Evolutionary conservation across 2,797 vertebrate species (phyloP), one percentile per base, ranked within the genome.

Genomic region (Spinus olivaceus): DNA sequence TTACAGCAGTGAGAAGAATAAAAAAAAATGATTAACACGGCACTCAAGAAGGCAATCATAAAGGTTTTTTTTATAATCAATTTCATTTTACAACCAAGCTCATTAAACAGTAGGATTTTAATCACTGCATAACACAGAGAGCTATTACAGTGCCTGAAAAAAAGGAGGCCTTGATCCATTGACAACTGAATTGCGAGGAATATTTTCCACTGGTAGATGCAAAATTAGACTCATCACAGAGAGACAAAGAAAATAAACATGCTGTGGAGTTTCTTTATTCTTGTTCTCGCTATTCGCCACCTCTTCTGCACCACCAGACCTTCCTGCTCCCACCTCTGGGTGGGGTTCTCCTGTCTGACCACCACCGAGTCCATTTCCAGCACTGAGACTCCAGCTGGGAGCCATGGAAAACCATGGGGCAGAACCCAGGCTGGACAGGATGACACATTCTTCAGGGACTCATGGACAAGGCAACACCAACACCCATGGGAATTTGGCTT

Each of bases 71-170:
- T 85, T 51, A 92, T 63, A 96, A 94, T 95, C 94, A 90, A 95
- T 96, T 96, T 88, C 63, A 69, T 92, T 96, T 95, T 96, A 96
- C 65, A 92, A 27, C 92, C 88, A 56, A 83, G 80, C 95, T 94
- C 92, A 93, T 96, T 96, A 91, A 96, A 94, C 91, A 90, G 94
- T 50, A 46, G 94, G 92, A 76, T 95, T 96, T 96, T 97, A 93
- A 96, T 96, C 94, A 96, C 91, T 72, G 47, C n/a, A 42, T 35
- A 93, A 88, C 79, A 81, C 73, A 91, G 89, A 89, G 65, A 90
- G 79, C 82, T 91, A 66, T 81, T 84, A 85, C 0, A 76, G 41
- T 2, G 22, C 44, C 46, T 92, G 85, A 35, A 79, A 90, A 73
- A 77, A 78, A 67, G 25, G 32, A 81, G 30, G 59, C 35, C 49